Conservation (phyloP, 2,888 invertebrate genomes). For the Leptopilina drosophilae region DNA sequence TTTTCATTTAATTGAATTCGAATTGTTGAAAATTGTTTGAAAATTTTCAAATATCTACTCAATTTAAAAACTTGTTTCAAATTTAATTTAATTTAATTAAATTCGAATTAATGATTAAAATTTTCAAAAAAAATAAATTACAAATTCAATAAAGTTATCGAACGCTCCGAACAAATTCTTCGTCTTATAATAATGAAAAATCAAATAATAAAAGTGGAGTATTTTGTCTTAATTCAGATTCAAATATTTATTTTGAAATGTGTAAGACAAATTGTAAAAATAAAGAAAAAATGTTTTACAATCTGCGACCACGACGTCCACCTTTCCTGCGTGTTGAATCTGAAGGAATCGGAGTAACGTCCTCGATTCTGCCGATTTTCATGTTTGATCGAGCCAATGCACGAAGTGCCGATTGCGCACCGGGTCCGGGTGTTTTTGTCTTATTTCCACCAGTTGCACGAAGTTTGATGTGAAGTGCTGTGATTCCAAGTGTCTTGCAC, state of each 20-base stretch:
- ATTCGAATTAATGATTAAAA: too few species aligned
- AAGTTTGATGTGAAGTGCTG: conserved; percentile 98
- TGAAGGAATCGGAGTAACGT: conserved; percentile 99
- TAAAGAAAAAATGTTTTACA: conserved; percentile 82
- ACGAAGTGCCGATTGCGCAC: conserved; percentile 97
- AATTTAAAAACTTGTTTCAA: too few species aligned
- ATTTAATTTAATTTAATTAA: too few species aligned
- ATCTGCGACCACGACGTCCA: conserved; percentile 98
- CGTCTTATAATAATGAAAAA: too few species aligned
- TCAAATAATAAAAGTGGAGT: not conserved
- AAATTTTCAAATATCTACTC: too few species aligned
- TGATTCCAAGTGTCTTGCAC: conserved; percentile 97
- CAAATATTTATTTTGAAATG: conserved; percentile 28
- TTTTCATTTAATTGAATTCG: too few species aligned
- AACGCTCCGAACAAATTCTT: too few species aligned
- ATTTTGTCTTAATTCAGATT: conserved; percentile 15
- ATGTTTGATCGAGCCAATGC: conserved; percentile 99
- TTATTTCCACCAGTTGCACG: conserved; percentile 99
- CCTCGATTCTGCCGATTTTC: conserved; percentile 99
- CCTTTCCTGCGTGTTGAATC: conserved; percentile 99
- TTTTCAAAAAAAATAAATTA: too few species aligned
- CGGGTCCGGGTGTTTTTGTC: conserved; percentile 99
- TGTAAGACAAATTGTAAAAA: conserved; percentile 44
- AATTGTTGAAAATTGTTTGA: too few species aligned
- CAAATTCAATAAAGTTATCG: too few species aligned